These are phyloP conservation scores for Sipha flava DNA, from an alignment of 1,140 invertebrate genomes.

Conservation along the genomic window DNA sequence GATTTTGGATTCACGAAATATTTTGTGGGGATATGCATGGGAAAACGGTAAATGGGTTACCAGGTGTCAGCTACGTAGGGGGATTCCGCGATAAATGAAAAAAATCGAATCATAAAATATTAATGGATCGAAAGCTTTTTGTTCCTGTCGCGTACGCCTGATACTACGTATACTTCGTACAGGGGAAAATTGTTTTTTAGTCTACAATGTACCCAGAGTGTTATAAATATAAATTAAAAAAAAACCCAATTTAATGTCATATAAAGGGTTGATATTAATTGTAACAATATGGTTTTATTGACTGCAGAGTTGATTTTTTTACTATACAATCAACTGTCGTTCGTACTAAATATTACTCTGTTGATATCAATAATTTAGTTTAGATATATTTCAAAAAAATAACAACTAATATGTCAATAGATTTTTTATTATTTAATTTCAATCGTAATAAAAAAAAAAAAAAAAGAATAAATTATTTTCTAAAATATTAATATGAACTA, in stretches of 20 bases:
- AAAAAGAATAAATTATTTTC: too few relatives aligned
- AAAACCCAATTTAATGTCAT: background rate
- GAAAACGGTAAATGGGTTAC: conserved; percentile 14
- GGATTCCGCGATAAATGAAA: background rate
- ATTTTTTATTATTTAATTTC: too few relatives aligned
- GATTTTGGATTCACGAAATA: background rate
- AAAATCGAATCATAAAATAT: conserved; percentile 13
- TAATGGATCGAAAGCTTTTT: conserved; percentile 22
- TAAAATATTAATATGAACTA: too few relatives aligned
- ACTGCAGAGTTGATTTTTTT: background rate
- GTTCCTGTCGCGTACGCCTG: background rate
- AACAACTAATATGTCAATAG: too few relatives aligned
- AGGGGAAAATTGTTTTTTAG: background rate
- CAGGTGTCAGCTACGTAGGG: background rate
- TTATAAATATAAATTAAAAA: background rate
- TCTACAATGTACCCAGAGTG: background rate
- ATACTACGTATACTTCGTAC: background rate
- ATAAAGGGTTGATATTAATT: background rate
- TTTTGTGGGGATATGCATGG: background rate
- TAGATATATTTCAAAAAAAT: background rate
- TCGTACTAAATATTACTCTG: background rate
- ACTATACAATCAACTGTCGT: background rate
- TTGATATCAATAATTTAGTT: too few relatives aligned
- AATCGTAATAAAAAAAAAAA: too few relatives aligned
- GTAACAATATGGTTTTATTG: background rate